Base-by-base conservation (phyloP, 2,888 invertebrate species). In the Ommatoiulus sabulosus region DNA sequence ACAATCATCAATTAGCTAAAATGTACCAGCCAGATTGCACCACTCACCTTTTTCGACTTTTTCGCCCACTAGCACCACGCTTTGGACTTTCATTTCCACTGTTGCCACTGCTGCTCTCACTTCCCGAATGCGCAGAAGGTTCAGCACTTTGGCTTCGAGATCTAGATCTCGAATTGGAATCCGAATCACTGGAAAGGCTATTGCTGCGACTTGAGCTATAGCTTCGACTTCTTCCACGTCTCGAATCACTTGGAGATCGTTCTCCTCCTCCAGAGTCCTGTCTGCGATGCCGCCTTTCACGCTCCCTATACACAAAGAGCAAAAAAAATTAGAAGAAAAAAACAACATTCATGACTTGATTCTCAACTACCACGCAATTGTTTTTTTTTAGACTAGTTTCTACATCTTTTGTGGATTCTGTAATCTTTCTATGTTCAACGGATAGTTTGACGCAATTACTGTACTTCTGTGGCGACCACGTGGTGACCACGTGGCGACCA, bases 271-370 rank as follows among this genome's bases (percentile, higher is more conserved):
- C 84, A 7, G 84, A 84, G 43, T 90, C 90, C 10, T 89, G 89
- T 89, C 89, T 88, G 46, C 90, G 93, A 90, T 97, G 97, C 72
- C 97, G 95, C 92, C 96, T 95, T 92, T 97, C 97, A 90, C 97
- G 95, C 93, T 97, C 97, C 91, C 97, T 97, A 87, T 44, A 12
- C 20, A 46, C n/a, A 44, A 46, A 15, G 86, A 43, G 52, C n/a
- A 12, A 80, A 84, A 43, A 43, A 43, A 84, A 84, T 15, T 84
- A 84, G 12, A 84, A 35, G n/a, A 43, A 43, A 43, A 84, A 84
- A 84, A 84, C 84, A 84, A 17, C n/a, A 84, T 84, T 52, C 52
- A 17, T 52, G 52, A 52, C 52, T 52, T 52, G 3, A 6, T 52
- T 52, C 52, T 17, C 52, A 3, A 17, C 12, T 15, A 17, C 17